Evolutionary conservation across 53 echinoderm and acorn worm genomes (phyloP), one percentile per base, ranked within the genome.

Genomic region (Mesocentrotus franciscanus): DNA sequence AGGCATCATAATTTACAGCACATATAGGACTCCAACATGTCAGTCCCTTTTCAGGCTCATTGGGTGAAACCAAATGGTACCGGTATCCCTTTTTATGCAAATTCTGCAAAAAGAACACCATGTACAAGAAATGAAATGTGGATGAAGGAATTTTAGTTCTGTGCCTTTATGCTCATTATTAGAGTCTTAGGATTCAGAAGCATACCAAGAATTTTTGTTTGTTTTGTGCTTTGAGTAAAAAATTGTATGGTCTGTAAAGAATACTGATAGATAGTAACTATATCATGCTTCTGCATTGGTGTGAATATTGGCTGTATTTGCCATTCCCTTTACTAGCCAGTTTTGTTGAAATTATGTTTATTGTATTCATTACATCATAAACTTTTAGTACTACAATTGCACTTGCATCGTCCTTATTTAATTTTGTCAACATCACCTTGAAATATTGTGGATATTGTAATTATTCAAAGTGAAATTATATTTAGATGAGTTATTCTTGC

Each of bases 381-480:
- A 85, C 11, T 35, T 18, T 81, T 81, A 81, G 57, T 87, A 29
- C 87, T 57, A 12, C 4, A 14, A 27, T 87, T 27, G 58, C 59
- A 87, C 87, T 58, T 2, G 24, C 58, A 58, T 58, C 29, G 58
- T 87, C 27, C 55, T 36, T 58, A n/a, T 58, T 87, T 56, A 24
- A 87, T 12, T 57, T 57, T 87, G 81, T 74, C 30, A 12, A 81
- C 22, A 81, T 87, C 87, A 87, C 87, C 87, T 87, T 87, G 87
- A 87, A 27, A 58, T 87, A n/a, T 87, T 58, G 87, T 87, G 24
- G 3, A 58, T 26, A 22, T 57, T 87, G 87, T 87, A 36, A 84
- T 84, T 84, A 87, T 87, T 58, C 56, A 58, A 29, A 85, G 27
- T 27, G 29, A 87, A 29, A 58, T 87, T 87, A 58, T 87, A 85